Base-by-base conservation (phyloP, 2,888 invertebrate genomes). In the Micropterix aruncella region DNA sequence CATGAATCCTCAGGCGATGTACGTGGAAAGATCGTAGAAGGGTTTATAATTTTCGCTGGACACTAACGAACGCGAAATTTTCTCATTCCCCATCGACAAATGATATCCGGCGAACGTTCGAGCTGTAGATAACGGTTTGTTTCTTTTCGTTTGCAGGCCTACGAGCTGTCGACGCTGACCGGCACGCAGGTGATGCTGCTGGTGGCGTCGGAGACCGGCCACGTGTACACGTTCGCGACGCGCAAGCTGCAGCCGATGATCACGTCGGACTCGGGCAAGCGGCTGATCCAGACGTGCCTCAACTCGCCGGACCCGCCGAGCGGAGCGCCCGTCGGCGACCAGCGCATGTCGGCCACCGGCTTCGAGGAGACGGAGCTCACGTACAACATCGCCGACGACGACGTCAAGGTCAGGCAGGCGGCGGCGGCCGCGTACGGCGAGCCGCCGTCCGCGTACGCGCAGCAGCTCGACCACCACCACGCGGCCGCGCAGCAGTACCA, bases 101-200 rank as follows among this genome's bases (percentile, higher is more conserved):
- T n/a, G n/a, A n/a, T n/a, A n/a, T n/a, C n/a, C n/a, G n/a, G n/a
- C n/a, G n/a, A n/a, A n/a, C n/a, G n/a, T n/a, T n/a, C n/a, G n/a
- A n/a, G n/a, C n/a, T n/a, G n/a, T n/a, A n/a, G n/a, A n/a, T n/a
- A n/a, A n/a, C n/a, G n/a, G n/a, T n/a, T n/a, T n/a, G n/a, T n/a
- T n/a, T n/a, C n/a, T n/a, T n/a, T n/a, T n/a, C n/a, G n/a, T n/a
- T n/a, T 76, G 7, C 80, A 99, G 97, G 99, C 99, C 46, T 99
- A 97, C 75, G 99, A 99, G 73, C 73, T 99, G 59, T 96, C 99
- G 48, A 97, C 97, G 54, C 69, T 99, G 64, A 99, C 99, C 52
- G 99, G 99, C 44, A 99, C 99, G 27, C 97, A 99, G 73, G 97
- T 99, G 65, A 99, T 99, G 97, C 75, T 99, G 57, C 75, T 99